Conservation (phyloP, 92 coral and sea anemone species). For the Zoanthus sociatus region DNA sequence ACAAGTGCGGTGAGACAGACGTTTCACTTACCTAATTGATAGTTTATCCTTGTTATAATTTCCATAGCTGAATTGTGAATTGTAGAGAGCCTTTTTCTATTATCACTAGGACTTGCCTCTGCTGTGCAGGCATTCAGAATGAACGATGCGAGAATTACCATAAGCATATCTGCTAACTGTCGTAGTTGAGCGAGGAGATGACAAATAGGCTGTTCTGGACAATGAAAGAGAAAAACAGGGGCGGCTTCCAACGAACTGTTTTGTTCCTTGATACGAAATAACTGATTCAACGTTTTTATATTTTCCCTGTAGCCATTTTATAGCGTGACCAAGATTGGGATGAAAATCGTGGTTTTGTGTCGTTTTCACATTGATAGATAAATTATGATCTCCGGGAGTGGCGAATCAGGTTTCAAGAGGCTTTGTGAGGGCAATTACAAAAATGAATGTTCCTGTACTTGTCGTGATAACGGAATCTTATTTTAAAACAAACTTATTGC, state of each 20-base stretch:
- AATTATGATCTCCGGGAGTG: neutral
- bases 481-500: neutral
- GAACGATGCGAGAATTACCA: neutral
- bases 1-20: neutral
- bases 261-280: neutral
- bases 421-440: neutral
- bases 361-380: neutral
- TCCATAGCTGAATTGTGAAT: neutral
- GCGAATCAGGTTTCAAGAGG: conserved; percentile 4
- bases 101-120: neutral
- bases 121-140: neutral
- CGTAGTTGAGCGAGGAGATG: neutral
- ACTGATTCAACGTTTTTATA: neutral
- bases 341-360: neutral
- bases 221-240: neutral
- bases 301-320: neutral
- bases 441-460: neutral
- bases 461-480: neutral
- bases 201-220: neutral
- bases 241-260: neutral
- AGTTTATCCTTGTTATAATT: conserved; percentile 2
- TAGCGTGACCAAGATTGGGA: neutral
- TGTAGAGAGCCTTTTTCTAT: neutral
- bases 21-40: neutral
- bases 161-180: neutral